These are phyloP conservation scores for Pharmacophagus antenor DNA, from an alignment of 2,888 invertebrate species.

Conservation along the genomic window DNA sequence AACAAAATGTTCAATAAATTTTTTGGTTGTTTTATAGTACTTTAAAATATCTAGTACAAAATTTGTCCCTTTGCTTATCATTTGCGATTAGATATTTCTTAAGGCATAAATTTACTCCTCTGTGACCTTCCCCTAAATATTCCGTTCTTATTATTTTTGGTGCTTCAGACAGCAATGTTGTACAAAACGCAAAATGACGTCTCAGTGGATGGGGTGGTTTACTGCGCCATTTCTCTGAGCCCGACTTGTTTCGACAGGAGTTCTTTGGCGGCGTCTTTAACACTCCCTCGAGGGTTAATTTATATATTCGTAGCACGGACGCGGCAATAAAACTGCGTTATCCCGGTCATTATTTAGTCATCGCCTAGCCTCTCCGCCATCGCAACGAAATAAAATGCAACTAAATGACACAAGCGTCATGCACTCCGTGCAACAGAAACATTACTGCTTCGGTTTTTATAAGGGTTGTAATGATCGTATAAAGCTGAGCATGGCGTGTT, in stretches of 20 bases:
- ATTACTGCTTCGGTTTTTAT: constrained; percentile 19
- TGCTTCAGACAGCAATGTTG: constrained; percentile 56
- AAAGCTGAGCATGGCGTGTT: constrained; percentile 9
- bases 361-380: constrained; percentile 63
- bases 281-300: constrained; percentile 78
- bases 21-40: not conserved
- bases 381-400: constrained; percentile 69
- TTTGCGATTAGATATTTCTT: not conserved
- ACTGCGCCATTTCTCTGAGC: constrained; percentile 73
- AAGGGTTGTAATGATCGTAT: constrained; percentile 16
- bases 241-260: constrained; percentile 75
- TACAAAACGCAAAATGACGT: constrained; percentile 67
- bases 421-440: constrained; percentile 31
- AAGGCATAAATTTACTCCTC: constrained; percentile 5
- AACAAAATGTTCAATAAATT: not conserved
- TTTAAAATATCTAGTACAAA: not conserved
- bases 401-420: constrained; percentile 52
- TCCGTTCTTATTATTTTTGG: constrained; percentile 54
- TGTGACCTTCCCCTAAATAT: constrained; percentile 21
- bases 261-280: constrained; percentile 78
- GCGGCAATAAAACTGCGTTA: constrained; percentile 79
- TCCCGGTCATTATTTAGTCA: constrained; percentile 80
- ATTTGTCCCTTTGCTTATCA: not conserved
- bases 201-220: constrained; percentile 73
- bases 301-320: constrained; percentile 80